Conservation (phyloP, 2,113 vertebrate genomes). For the Chloropsis hardwickii region DNA sequence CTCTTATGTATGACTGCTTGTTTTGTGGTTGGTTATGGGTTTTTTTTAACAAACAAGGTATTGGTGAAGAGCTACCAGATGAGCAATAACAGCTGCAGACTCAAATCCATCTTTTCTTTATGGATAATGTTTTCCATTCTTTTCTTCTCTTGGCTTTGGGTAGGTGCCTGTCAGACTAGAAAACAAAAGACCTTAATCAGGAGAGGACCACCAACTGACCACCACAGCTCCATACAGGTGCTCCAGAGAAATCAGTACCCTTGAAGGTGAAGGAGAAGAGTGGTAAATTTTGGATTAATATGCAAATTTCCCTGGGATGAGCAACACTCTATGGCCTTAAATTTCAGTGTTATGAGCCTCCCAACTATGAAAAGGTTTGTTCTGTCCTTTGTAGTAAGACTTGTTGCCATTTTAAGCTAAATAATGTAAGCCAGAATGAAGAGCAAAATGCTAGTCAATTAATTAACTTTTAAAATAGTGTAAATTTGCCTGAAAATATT, state of each 20-base stretch:
- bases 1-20: background rate
- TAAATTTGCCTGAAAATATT: background rate
- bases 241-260: background rate
- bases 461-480: background rate
- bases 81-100: background rate
- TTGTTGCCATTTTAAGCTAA: background rate
- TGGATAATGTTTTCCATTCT: background rate
- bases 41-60: background rate
- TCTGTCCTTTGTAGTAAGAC: background rate
- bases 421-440: background rate
- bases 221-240: background rate
- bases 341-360: background rate
- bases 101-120: background rate
- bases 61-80: background rate
- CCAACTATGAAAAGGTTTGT: background rate
- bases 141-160: background rate
- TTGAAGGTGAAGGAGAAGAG: background rate
- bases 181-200: background rate
- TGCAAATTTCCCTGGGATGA: background rate
- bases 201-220: too few species aligned
- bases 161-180: background rate
- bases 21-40: fast-evolving
- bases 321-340: background rate
- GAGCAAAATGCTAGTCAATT: background rate
- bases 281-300: background rate